Evolutionary conservation across 2,797 vertebrate species (phyloP), one percentile per base, ranked within the genome.

Genomic region (Hipposideros larvatus): DNA sequence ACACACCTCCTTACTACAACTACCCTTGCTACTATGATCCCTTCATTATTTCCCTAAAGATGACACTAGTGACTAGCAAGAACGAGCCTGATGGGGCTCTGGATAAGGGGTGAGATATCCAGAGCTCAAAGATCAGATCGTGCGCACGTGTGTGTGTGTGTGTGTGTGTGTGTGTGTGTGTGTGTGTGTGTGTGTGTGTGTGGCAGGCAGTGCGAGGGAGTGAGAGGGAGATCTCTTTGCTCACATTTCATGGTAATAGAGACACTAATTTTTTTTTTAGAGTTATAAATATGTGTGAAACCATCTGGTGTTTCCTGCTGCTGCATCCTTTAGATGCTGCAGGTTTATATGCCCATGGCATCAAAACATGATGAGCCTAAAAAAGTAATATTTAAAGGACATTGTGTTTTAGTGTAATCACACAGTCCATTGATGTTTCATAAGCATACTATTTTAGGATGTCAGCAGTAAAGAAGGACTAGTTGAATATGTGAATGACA

Each of bases 221-320:
- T 63, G 65, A 90, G 34, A 55, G 55, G 74, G 59, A 94, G 82
- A 88, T 68, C 43, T 96, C 78, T 94, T 86, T 95, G 89, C 91
- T 90, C 86, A 90, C 85, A 88, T 94, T 92, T 94, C 55, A 77
- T 14, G 37, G 68, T 77, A 95, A 94, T 70, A 61, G 87, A 86
- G 91, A 96, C 93, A 68, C 53, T 94, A 65, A 74, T 70, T 70
- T 84, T 78, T 43, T 43, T 88, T 90, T 96, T n/a, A 95, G 92
- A 85, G 78, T 86, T 94, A n/a, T 83, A 89, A 94, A 85, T 70
- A 84, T 74, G 51, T 61, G 73, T 70, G 82, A 71, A 96, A 80
- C 97, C 96, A 97, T 97, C 95, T 96, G 97, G 84, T 61, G 34
- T 71, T 87, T 95, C 87, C 94, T 68, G 82, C 90, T 96, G 87